Conservation (phyloP, 2,797 vertebrate species). For the Presbytis comata region DNA sequence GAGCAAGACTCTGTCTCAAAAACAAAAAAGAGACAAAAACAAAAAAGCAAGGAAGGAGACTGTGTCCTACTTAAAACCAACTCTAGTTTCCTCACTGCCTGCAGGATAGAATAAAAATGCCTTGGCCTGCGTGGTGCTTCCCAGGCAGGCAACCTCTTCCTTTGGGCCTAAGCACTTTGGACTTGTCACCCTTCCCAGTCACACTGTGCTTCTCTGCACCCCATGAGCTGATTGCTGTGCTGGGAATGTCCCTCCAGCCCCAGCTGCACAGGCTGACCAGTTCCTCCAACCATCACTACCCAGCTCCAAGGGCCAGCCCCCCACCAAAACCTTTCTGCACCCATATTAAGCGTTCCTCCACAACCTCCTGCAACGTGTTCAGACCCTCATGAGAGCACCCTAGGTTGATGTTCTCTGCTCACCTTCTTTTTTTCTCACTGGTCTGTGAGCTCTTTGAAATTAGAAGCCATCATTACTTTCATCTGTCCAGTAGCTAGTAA, state of each 20-base stretch:
- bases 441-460: not conserved
- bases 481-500: not conserved
- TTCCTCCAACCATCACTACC: not conserved
- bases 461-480: not conserved
- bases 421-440: not conserved
- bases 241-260: not conserved
- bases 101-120: not conserved
- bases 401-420: not conserved
- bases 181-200: not conserved
- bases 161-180: not conserved
- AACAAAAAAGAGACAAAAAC: not conserved
- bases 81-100: not conserved
- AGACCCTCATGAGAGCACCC: not conserved
- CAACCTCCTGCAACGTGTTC: not conserved
- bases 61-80: conserved; percentile 14
- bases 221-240: not conserved
- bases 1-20: no score
- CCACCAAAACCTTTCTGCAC: not conserved
- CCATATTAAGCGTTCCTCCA: not conserved
- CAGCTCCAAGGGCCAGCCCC: not conserved
- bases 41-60: not conserved
- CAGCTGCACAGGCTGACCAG: not conserved
- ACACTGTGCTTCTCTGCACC: no score
- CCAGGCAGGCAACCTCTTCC: not conserved
- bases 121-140: not conserved